Base-by-base conservation (phyloP, 2,888 invertebrate genomes). In the Tenodera sinensis region DNA sequence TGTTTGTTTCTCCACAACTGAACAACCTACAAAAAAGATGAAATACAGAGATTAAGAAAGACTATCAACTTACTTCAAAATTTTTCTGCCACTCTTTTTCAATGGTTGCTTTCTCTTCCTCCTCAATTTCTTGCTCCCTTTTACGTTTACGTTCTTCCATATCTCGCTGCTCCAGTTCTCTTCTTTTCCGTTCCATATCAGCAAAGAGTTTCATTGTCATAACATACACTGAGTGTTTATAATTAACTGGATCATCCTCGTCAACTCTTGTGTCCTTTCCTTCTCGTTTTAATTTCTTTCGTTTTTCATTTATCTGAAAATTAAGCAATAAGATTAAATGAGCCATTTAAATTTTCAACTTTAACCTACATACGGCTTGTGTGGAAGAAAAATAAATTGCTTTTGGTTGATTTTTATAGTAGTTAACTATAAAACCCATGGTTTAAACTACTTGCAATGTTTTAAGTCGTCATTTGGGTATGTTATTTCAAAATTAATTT, bases 81-180 rank as follows among this genome's bases (percentile, higher is more conserved):
- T 99, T 99, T 93, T 99, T 98, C 91, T 99, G 98, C 98, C 99
- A 99, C 93, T 99, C 99, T 91, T 98, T 97, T 92, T 99, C 98
- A 86, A 97, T 94, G 90, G 98, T 97, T 90, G 96, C 95, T 92
- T 97, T 97, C 92, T 99, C 98, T 92, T 98, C 98, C 89, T 97
- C 98, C 90, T 98, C 98, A 88, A 98, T 96, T 94, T 99, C 98
- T 28, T 97, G 96, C 93, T 99, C 99, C 14, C 99, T 95, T 94
- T 98, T 98, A 85, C 99, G 94, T 93, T 99, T 99, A 88, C 98
- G 95, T 92, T 98, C 98, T 93, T 99, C 98, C 94, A 97, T 97
- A 92, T 98, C 98, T 85, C 98, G 95, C 25, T 96, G 96, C 92
- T 98, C 98, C 86, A 98, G 94, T 92, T 98, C 97, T 92, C 98